These are phyloP conservation scores for Callopanchax toddi DNA, from an alignment of 2,113 vertebrate species.

Conservation along the genomic window DNA sequence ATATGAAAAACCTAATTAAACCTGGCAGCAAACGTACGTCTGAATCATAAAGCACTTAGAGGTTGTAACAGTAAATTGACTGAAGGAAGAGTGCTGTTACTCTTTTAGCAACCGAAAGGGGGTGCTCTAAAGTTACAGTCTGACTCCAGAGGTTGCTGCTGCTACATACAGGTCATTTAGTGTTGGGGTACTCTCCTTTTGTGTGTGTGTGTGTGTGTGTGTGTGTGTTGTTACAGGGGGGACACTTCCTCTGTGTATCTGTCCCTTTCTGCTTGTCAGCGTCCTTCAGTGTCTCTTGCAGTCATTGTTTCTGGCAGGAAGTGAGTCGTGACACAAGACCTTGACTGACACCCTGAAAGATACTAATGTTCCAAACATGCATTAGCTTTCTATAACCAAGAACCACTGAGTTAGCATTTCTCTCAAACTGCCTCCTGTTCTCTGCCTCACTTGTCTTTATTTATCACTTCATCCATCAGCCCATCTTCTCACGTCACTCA, in stretches of 20 bases:
- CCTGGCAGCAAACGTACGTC: no score
- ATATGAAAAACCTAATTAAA: no score
- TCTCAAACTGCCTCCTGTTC: slow-evolving; percentile 16
- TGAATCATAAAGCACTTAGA: no score
- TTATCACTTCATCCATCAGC: slow-evolving; percentile 28
- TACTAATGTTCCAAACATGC: slow-evolving; percentile 32
- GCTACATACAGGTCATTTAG: neutral
- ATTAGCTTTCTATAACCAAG: slow-evolving; percentile 24
- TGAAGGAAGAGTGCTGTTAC: neutral
- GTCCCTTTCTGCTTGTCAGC: slow-evolving; percentile 16
- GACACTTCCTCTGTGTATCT: slow-evolving; percentile 15
- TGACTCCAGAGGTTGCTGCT: neutral
- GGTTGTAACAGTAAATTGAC: no score
- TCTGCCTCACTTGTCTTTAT: slow-evolving; percentile 31
- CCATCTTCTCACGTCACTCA: slow-evolving; percentile 23
- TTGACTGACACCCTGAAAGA: slow-evolving; percentile 42
- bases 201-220: no score
- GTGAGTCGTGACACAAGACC: slow-evolving; percentile 41
- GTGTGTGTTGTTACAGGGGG: slow-evolving; percentile 9
- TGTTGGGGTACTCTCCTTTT: neutral
- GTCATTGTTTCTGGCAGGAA: slow-evolving; percentile 47
- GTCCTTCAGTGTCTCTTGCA: slow-evolving; percentile 33
- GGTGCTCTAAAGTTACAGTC: slow-evolving; percentile 29
- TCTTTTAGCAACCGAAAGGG: slow-evolving; percentile 19
- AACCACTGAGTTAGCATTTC: slow-evolving; percentile 40